These are phyloP conservation scores for Drosophila dunni DNA, from an alignment of 1,140 invertebrate genomes.

Conservation along the genomic window DNA sequence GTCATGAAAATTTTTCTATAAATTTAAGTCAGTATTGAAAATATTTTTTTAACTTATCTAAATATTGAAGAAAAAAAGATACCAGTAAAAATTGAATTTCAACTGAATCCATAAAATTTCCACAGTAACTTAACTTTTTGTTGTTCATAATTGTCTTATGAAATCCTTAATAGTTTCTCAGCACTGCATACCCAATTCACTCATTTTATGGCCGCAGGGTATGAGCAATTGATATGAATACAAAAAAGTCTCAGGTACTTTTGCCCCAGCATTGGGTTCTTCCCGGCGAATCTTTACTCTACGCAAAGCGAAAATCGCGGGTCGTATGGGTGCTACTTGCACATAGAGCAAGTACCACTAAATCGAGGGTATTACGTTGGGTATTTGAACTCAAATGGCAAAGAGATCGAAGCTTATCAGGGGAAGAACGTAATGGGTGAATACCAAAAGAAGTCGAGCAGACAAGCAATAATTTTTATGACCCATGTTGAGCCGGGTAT, in stretches of 20 bases:
- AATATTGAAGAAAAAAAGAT: too few species aligned
- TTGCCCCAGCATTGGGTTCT: conserved; percentile 24
- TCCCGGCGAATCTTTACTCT: conserved; percentile 20
- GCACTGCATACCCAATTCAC: background rate
- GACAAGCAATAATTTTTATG: background rate
- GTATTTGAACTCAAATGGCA: too few species aligned
- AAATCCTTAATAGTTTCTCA: background rate
- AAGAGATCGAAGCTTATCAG: background rate
- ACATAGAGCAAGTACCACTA: too few species aligned
- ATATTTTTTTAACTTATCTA: too few species aligned
- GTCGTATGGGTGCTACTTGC: conserved; percentile 11
- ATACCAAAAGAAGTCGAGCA: background rate
- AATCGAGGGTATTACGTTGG: too few species aligned
- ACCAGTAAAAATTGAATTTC: too few species aligned
- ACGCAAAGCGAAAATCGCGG: conserved; percentile 9
- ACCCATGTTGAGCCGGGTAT: too few species aligned
- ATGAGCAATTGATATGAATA: conserved; percentile 21
- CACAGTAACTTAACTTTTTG: too few species aligned
- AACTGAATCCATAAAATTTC: too few species aligned
- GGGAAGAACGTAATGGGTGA: conserved; percentile 10
- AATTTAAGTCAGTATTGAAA: too few species aligned
- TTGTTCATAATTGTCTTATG: too few species aligned
- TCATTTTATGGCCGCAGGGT: conserved; percentile 2
- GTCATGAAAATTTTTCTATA: too few species aligned
- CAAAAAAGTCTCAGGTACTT: conserved; percentile 25